Base-by-base conservation (phyloP, 1,140 invertebrate genomes). In the Drosophila ogumai region DNA sequence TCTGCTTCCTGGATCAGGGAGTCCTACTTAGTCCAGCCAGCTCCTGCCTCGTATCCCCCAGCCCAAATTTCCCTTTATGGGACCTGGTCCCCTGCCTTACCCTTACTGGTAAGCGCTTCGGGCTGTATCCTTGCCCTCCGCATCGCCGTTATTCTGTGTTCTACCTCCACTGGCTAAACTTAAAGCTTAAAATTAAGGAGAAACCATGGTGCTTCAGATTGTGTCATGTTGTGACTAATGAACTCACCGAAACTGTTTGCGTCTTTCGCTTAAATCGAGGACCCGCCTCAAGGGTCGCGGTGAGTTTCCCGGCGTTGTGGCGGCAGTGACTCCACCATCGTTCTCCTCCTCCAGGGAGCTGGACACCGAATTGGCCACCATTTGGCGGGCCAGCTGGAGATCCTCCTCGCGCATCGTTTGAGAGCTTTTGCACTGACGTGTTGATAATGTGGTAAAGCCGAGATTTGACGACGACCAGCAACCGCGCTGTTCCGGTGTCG, bases 381-480 rank as follows among this genome's bases (percentile, higher is more conserved):
- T 93, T 28, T 95, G 94, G 15, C 94, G 94, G 3, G 95, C 95
- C 82, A 96, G 90, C 67, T 94, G 93, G 41, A 96, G 75, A 79
- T 96, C 94, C 81, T 94, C 94, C 80, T 96, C 95, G 90, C 95
- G 95, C 95, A 95, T 95, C 57, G 60, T 69, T n/a, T 17, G 7
- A 5, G 0, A 31, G 0, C 3, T 38, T 2, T n/a, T 10, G 13
- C 31, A 13, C 43, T 54, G 19, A 2, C 22, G 17, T 52, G 3
- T 32, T 13, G 19, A 38, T 50, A 12, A 55, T n/a, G 19, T 36
- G 25, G 6, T 65, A 9, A 47, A 58, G 31, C 47, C 50, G n/a
- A 41, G 40, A 32, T 68, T 86, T 3, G 6, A 22, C 22, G 38
- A 56, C 52, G n/a, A 52, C 10, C 49, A 50, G 49, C 49, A 74